Conservation (phyloP, 1,140 invertebrate genomes). For the Zaprionus tsacasi region DNA sequence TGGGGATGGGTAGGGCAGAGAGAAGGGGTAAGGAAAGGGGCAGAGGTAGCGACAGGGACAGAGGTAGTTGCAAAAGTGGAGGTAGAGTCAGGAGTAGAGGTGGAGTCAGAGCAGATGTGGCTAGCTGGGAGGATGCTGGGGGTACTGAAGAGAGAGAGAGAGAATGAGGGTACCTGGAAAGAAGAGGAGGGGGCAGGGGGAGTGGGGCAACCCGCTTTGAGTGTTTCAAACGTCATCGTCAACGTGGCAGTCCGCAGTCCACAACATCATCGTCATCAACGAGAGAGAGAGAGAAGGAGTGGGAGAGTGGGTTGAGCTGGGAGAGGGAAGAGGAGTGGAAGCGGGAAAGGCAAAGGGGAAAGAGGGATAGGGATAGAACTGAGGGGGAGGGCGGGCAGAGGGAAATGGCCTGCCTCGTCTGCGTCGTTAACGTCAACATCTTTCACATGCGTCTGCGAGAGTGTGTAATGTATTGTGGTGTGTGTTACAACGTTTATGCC, state of each 20-base stretch:
- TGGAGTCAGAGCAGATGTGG: not conserved
- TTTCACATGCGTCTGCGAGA: conserved; percentile 51
- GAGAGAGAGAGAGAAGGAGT: not conserved
- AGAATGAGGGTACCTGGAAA: not conserved
- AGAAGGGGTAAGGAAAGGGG: not conserved
- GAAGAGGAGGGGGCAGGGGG: not conserved
- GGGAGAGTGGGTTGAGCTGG: too few species aligned
- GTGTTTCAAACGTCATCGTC: conserved; percentile 56
- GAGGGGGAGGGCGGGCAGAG: not conserved
- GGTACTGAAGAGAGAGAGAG: not conserved
- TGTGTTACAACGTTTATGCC: too few species aligned
- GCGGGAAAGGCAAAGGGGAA: not conserved
- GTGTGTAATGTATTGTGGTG: not conserved
- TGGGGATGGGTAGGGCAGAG: not conserved
- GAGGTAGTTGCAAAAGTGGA: not conserved
- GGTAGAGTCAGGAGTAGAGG: not conserved
- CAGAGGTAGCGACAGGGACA: not conserved
- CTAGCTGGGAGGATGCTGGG: not conserved
- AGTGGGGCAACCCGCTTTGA: conserved; percentile 54
- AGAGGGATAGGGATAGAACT: not conserved
- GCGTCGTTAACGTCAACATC: conserved; percentile 69
- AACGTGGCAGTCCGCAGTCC: conserved; percentile 45
- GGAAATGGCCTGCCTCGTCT: conserved; percentile 41
- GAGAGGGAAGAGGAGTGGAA: not conserved
- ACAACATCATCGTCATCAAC: conserved; percentile 34